Base-by-base conservation (phyloP, 1,140 invertebrate species). In the Aphis craccivora region DNA sequence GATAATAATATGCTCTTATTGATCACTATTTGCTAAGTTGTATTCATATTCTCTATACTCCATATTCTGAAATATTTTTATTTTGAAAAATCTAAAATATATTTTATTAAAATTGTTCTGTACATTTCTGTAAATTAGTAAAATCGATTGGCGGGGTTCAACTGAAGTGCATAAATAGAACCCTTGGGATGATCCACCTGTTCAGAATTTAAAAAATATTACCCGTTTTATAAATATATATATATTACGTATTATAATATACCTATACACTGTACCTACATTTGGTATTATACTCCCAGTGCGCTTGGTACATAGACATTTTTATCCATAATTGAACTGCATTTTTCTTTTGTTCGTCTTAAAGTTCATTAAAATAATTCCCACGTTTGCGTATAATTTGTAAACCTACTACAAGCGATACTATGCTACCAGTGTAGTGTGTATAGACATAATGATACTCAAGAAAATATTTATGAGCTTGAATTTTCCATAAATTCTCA, bases 341-440 rank as follows among this genome's bases (percentile, higher is more conserved):
- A 53, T 37, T 53, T 89, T 55, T 53, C 3, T 89, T 53, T 37
- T 35, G 3, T 55, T 4, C 3, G 2, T 55, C 55, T 55, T 30
- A 25, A 89, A 89, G 35, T 23, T 89, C 35, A 35, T 89, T 89
- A 53, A 55, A 89, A 89, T 53, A 35, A 22, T 89, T 89, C 37
- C 25, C 48, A 11, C 2, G 22, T 25, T 11, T 18, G 22, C 22
- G 51, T 40, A 11, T 40, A 43, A 25, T 40, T 23, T 43, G 3
- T 11, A 40, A 25, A 40, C 9, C 2, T 23, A 14, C 83, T 11
- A 11, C 14, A 45, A 45, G 5, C 14, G 9, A 43, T 40, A 25
- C 23, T 2, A 35, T 83, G 3, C 25, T 30, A 30, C 11, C 0
- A n/a, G n/a, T n/a, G n/a, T n/a, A n/a, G n/a, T 60, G 11, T 30